A percentile compares a stretch with the other conserved stretches of the same genome.
phyloP scores from a whole-genome alignment of 2,113 vertebrate genomes.

The Mobula birostris region DNA sequence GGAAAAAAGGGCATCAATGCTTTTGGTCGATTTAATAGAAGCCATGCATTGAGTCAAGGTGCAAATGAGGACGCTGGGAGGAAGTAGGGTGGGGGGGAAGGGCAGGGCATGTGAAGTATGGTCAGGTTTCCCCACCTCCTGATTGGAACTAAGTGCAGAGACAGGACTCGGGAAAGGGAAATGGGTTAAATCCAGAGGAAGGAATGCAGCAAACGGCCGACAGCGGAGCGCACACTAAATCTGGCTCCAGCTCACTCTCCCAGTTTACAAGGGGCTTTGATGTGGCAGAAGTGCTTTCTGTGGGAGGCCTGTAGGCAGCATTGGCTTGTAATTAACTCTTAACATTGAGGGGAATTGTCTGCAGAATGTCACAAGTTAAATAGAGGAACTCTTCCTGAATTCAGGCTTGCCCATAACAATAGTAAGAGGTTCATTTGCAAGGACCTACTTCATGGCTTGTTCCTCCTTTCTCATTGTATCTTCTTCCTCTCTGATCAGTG shows the following conservation, averaged over 20 bases:
- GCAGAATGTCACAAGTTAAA: background rate
- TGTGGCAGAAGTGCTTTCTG: background rate
- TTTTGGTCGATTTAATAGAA: background rate
- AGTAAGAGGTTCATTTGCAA: background rate
- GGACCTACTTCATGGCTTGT: background rate
- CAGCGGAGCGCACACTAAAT: background rate
- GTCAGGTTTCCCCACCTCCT: background rate
- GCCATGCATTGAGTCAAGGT: background rate
- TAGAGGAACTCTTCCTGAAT: background rate
- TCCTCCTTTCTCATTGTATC: background rate
- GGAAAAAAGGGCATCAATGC: background rate
- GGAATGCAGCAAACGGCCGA: background rate
- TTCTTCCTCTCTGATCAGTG: background rate
- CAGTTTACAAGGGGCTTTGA: slow-evolving; percentile 5
- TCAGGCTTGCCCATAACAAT: background rate
- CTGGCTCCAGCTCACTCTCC: background rate
- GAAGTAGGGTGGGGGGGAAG: background rate
- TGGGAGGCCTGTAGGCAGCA: background rate
- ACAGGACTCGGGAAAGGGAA: background rate
- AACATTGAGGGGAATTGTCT: background rate
- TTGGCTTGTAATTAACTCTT: slow-evolving; percentile 17
- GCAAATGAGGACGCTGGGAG: background rate
- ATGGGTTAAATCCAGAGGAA: background rate
- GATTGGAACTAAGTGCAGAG: background rate
- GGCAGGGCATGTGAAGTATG: too few species aligned